Evolutionary conservation across 30 jellyfish, hydroid and myxozoan genomes (phyloP).

Genomic region (Aurelia aurita): DNA sequence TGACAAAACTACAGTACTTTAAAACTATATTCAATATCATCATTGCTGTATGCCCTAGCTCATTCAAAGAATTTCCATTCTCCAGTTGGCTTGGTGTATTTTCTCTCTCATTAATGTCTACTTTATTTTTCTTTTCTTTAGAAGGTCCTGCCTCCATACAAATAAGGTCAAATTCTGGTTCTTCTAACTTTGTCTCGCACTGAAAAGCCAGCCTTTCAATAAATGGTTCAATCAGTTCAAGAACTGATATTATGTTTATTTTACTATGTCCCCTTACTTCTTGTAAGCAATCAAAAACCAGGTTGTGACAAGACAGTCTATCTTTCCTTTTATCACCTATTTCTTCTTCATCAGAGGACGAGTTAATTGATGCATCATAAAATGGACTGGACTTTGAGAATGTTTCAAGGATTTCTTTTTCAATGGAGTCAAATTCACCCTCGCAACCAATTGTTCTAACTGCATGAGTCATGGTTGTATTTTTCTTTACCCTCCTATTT

Average conservation of each 20-base stretch:
- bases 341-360: conserved; percentile 1
- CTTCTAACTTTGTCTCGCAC: neutral
- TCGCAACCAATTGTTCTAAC: neutral
- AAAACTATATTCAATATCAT: neutral
- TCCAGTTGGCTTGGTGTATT: neutral
- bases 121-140: neutral
- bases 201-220: neutral
- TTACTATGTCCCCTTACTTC: neutral
- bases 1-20: neutral
- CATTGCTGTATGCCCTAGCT: conserved; percentile 6
- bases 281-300: neutral
- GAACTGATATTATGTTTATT: conserved; percentile 3
- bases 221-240: conserved; percentile 16
- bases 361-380: neutral
- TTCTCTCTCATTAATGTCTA: neutral
- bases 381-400: neutral
- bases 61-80: neutral
- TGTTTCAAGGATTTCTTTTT: neutral
- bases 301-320: neutral
- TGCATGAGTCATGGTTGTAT: too few relatives aligned
- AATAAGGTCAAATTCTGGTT: neutral
- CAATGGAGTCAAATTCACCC: neutral
- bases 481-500: too few relatives aligned
- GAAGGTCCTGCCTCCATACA: conserved; percentile 13
- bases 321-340: neutral